Base-by-base conservation (phyloP, 2,797 vertebrate species). In the Monodelphis domestica region DNA sequence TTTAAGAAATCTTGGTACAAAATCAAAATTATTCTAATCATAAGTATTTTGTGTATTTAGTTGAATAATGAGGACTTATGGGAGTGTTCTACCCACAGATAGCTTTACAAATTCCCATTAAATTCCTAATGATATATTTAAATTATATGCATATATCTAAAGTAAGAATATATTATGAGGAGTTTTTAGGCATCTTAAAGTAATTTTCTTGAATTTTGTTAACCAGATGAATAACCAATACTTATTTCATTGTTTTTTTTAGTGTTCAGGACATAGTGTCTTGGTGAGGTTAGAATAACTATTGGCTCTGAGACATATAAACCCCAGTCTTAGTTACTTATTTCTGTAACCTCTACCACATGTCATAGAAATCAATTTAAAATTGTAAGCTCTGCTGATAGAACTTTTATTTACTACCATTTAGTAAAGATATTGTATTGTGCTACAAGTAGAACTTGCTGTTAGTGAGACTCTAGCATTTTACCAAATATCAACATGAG, bases 31-130 rank as follows among this genome's bases (percentile, higher is more conserved):
- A 29, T 70, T 93, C 70, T 6, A 28, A 95, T n/a, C 88, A 57
- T 88, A 84, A 93, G 4, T 94, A 2, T 95, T 93, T 95, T 90
- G 12, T 90, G 21, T 91, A 17, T 84, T 95, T 94, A 91, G 10
- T 90, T 95, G 30, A 90, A 52, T 89, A 56, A 26, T 92, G 54
- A 11, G 59, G 29, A 59, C 26, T 92, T 7, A 84, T 50, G 95
- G 78, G 38, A 91, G 91, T 92, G 91, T 87, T 55, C 21, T 90
- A 88, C 45, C 12, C 17, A 92, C 11, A 95, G 57, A 52, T 95
- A 94, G 88, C 57, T 96, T 28, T 33, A 53, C 87, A 33, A 89
- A 84, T 94, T 93, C 95, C 53, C 91, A 1, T 94, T 84, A 38
- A 91, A 6, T 93, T 95, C 30, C 53, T 94, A 4, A 55, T 17